Percentiles rank a stretch among this genome's conserved stretches.
Conservation (phyloP, 2,113 vertebrate species). For the Channa argus region DNA sequence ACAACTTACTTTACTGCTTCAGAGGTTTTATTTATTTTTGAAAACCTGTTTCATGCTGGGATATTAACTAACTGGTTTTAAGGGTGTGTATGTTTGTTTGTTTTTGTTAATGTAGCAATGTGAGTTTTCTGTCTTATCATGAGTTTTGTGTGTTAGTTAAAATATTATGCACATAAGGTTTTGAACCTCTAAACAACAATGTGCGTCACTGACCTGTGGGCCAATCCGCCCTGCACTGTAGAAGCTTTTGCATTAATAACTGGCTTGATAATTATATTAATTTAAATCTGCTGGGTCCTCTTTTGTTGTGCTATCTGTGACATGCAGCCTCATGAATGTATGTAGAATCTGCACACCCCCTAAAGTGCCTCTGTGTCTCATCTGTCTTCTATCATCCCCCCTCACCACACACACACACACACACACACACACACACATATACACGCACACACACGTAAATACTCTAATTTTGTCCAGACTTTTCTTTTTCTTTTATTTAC, state of each 20-base stretch:
- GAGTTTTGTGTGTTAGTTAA: conserved; percentile 34
- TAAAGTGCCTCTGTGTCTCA: conserved; percentile 50
- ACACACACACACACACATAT: not conserved
- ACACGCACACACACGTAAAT: conserved; percentile 4
- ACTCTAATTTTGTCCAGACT: conserved; percentile 21
- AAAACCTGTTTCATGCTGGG: conserved; percentile 7
- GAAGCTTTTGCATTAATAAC: conserved; percentile 75
- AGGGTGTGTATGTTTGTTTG: not conserved
- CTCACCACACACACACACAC: not conserved
- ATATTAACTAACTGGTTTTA: conserved; percentile 9
- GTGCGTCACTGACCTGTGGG: conserved; percentile 60
- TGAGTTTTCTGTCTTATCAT: conserved; percentile 1
- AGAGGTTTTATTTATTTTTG: conserved; percentile 3
- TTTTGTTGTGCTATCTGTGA: conserved; percentile 81
- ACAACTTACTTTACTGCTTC: conserved; percentile 17
- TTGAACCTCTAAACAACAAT: conserved; percentile 4
- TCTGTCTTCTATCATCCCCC: conserved; percentile 8
- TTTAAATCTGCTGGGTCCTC: conserved; percentile 68
- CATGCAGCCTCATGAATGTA: conserved; percentile 68
- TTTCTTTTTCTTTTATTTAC: not conserved
- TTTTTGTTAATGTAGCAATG: too few species aligned
- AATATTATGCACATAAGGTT: not conserved
- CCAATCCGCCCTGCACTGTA: conserved; percentile 50
- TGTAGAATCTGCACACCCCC: conserved; percentile 35
- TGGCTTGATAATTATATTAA: conserved; percentile 80